These are phyloP conservation scores for Amia ocellicauda DNA, from an alignment of 2,113 vertebrate species.

Conservation along the genomic window DNA sequence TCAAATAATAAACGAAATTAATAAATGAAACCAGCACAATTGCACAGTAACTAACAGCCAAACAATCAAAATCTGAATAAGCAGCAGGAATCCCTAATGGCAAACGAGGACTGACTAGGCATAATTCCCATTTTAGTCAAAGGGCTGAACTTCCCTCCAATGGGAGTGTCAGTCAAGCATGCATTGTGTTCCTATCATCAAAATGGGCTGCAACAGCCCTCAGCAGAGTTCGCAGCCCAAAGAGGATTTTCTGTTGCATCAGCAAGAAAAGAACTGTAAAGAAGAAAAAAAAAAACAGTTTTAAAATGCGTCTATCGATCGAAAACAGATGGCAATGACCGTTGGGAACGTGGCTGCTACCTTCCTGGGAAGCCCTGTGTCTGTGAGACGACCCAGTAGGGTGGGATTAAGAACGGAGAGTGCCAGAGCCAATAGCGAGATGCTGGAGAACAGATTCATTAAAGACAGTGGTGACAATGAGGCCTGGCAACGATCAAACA, in stretches of 20 bases:
- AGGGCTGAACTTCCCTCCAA: constrained; percentile 33
- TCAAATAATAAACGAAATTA: too few relatives aligned
- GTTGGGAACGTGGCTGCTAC: constrained; percentile 26
- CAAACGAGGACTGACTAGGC: not conserved
- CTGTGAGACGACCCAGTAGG: constrained; percentile 26
- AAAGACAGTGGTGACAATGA: constrained; percentile 40
- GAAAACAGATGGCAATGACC: constrained; percentile 47
- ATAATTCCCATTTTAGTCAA: constrained; percentile 36
- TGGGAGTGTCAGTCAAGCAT: constrained; percentile 24
- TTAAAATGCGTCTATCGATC: constrained; percentile 49
- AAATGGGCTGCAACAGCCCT: constrained; percentile 14
- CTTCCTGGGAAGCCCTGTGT: not conserved
- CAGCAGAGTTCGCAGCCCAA: constrained; percentile 34
- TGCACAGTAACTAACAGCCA: too few relatives aligned
- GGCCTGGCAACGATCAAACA: constrained; percentile 32
- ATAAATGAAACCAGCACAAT: too few relatives aligned
- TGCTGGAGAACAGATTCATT: constrained; percentile 10
- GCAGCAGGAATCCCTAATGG: not conserved
- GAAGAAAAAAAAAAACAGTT: constrained; percentile 19
- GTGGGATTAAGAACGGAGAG: constrained; percentile 37
- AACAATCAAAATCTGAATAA: not conserved
- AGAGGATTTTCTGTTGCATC: constrained; percentile 42
- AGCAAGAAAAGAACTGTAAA: too few relatives aligned
- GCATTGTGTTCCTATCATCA: constrained; percentile 6
- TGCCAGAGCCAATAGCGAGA: not conserved